Evolutionary conservation across 1,140 invertebrate genomes (phyloP), one percentile per base, ranked within the genome.

Genomic region (Philopotamus ludificatus): DNA sequence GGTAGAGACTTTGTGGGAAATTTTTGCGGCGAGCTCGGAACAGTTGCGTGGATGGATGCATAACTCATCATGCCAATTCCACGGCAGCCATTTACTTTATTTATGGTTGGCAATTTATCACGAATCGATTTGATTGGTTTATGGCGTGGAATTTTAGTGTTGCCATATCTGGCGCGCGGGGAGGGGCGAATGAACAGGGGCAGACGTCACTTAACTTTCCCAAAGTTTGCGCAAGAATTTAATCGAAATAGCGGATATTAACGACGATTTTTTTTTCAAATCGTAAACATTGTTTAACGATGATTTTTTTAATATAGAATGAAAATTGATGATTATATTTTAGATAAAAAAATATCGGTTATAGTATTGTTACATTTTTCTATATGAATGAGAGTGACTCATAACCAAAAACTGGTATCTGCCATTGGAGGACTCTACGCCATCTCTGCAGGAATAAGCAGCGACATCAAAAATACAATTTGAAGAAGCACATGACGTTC

Each of bases 21-120:
- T 63, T 65, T 68, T 65, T 61, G 62, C 58, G 62, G 67, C 12
- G 42, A 8, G 15, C 47, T 26, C 47, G 64, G 64, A 74, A 75
- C 73, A 76, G 74, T 76, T 77, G 73, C 75, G 71, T 72, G 65
- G 71, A 75, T 73, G 75, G 75, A 75, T 75, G 73, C 74, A 76
- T 76, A 76, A 77, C 76, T 76, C 76, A 73, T 76, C 75, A 76
- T 73, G 76, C 74, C 76, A 78, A 78, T 76, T 76, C 74, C 76
- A 77, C 68, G 64, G 76, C 74, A 72, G 75, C 75, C 75, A 76
- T 78, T 78, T 76, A 75, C 75, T 77, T 78, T 78, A 77, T 78
- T 78, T 78, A 78, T 77, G 76, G 75, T 71, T 70, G 71, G 72
- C 73, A 73, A 78, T 78, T 77, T 75, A 78, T 78, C 75, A 78